These are phyloP conservation scores for Lasiurus cinereus DNA, from an alignment of 2,113 vertebrate species.

Conservation along the genomic window DNA sequence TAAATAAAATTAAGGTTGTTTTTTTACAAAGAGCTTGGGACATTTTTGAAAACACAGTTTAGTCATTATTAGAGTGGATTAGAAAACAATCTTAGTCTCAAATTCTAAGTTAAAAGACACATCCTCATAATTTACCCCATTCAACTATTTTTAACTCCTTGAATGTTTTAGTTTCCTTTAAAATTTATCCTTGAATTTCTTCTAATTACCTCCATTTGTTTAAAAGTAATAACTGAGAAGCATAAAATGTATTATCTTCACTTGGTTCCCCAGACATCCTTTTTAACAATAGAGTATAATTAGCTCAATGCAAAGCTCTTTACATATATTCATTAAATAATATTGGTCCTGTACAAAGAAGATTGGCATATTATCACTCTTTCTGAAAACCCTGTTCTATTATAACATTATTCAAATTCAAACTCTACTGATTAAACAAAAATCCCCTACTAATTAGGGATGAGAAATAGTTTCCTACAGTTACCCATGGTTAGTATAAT, in stretches of 20 bases:
- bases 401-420: not conserved
- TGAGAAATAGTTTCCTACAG: not conserved
- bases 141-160: slow-evolving; percentile 49
- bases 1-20: not conserved
- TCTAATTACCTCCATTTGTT: not conserved
- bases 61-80: slow-evolving; percentile 43
- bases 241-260: not conserved
- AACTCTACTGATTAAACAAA: not conserved
- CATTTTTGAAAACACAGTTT: slow-evolving; percentile 6
- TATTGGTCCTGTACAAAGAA: not conserved
- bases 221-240: slow-evolving; percentile 1
- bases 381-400: not conserved
- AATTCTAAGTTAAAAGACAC: not conserved
- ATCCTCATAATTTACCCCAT: not conserved
- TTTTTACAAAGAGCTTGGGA: not conserved
- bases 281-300: not conserved
- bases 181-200: not conserved
- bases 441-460: not conserved
- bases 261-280: not conserved
- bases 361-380: not conserved
- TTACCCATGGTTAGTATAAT: not conserved
- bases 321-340: not conserved
- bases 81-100: not conserved
- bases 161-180: not conserved
- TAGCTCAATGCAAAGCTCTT: not conserved